phyloP scores from a whole-genome alignment of 2,888 invertebrate genomes.

The Craniophora ligustri region DNA sequence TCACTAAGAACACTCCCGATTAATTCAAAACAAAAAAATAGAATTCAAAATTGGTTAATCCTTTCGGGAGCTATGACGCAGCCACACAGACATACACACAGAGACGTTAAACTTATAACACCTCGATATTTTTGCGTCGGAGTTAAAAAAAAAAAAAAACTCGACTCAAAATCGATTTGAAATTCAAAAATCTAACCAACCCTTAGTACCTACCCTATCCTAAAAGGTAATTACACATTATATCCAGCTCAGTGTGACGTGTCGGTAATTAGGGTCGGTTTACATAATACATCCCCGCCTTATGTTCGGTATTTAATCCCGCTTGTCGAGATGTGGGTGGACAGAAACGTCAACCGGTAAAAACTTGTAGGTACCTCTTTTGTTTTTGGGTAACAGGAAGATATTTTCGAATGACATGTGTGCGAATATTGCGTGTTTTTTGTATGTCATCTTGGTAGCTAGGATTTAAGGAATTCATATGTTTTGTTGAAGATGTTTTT shows the following conservation, averaged over 20 bases:
- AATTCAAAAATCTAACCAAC: conserved; percentile 23
- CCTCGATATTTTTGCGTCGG: too few relatives aligned
- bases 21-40: too few relatives aligned
- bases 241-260: conserved; percentile 78
- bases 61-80: too few relatives aligned
- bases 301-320: conserved; percentile 42
- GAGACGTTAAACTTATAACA: too few relatives aligned
- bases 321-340: conserved; percentile 33
- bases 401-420: conserved; percentile 1
- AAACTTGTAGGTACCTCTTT: conserved; percentile 23
- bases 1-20: too few relatives aligned
- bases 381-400: conserved; percentile 24
- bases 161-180: not conserved
- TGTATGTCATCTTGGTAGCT: too few relatives aligned
- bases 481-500: too few relatives aligned
- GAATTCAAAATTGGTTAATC: too few relatives aligned
- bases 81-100: too few relatives aligned
- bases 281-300: conserved; percentile 36
- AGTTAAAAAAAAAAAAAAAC: too few relatives aligned
- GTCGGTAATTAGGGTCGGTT: conserved; percentile 69
- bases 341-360: conserved; percentile 23
- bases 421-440: too few relatives aligned
- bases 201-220: conserved; percentile 58
- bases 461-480: too few relatives aligned
- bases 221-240: conserved; percentile 66